phyloP scores from a whole-genome alignment of 2,888 invertebrate species.

The Archaeoteleia sp. region DNA sequence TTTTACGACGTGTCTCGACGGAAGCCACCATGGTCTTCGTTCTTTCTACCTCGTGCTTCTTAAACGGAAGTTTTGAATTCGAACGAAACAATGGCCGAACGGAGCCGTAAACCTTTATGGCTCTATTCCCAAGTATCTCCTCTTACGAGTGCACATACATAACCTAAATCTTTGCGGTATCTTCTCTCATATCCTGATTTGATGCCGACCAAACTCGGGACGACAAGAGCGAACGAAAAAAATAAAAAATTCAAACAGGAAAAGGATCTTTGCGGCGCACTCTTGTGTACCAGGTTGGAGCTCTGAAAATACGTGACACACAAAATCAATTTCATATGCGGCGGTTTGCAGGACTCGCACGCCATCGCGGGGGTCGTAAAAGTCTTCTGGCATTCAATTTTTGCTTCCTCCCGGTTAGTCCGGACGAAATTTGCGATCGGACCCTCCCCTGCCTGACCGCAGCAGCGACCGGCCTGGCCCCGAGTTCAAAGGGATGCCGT shows the following conservation, averaged over 20 bases:
- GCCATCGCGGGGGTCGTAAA: conserved; percentile 52
- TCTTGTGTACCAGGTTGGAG: too few species aligned
- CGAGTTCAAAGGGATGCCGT: conserved; percentile 40
- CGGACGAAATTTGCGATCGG: conserved; percentile 50
- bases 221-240: neutral
- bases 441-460: conserved; percentile 39
- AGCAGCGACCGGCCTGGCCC: conserved; percentile 9
- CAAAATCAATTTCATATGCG: conserved; percentile 66
- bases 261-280: neutral
- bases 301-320: conserved; percentile 63
- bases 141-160: conserved; percentile 17
- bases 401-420: conserved; percentile 26
- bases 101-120: conserved; percentile 68
- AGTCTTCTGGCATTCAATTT: conserved; percentile 54
- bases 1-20: conserved; percentile 38
- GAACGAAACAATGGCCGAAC: conserved; percentile 66
- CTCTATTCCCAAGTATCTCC: conserved; percentile 62
- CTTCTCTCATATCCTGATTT: conserved; percentile 9
- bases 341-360: conserved; percentile 31
- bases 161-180: conserved; percentile 30
- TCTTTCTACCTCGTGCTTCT: conserved; percentile 34
- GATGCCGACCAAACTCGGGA: conserved; percentile 25
- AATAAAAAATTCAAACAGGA: neutral
- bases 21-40: conserved; percentile 16
- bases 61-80: conserved; percentile 69